Evolutionary conservation across 2,888 invertebrate species (phyloP).

Genomic region (Cordilura impudica): DNA sequence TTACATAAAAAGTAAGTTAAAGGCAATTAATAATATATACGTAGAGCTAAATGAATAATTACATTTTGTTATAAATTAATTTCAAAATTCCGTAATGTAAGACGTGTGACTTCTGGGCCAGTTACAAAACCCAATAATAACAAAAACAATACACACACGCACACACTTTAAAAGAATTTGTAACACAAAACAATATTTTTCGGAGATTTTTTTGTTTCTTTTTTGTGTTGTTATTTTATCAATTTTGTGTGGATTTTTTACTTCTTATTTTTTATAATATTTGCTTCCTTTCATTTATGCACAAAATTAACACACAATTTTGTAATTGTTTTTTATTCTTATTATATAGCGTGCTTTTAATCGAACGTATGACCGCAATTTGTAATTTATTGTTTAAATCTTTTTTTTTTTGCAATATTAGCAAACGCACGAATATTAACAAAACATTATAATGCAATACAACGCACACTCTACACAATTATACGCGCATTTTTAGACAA

Average conservation of each 20-base stretch:
- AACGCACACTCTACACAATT: slow-evolving; percentile 21
- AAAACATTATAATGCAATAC: neutral
- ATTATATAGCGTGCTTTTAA: neutral
- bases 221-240: no score
- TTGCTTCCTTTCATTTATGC: neutral
- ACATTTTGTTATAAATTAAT: slow-evolving; percentile 14
- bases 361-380: neutral
- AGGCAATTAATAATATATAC: no score
- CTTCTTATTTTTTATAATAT: neutral
- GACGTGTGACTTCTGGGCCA: no score
- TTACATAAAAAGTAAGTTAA: no score
- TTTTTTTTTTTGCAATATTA: neutral
- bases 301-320: neutral
- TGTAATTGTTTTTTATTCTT: neutral
- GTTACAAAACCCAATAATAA: no score
- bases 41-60: no score
- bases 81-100: no score
- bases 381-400: neutral
- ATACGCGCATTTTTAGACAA: slow-evolving; percentile 48
- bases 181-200: neutral
- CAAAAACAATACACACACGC: no score
- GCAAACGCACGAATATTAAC: neutral
- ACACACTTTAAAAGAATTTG: no score
- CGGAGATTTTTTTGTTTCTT: neutral
- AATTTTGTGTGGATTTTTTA: neutral